Base-by-base conservation (phyloP, 2,113 vertebrate genomes). In the Hippocampus barbouri region DNA sequence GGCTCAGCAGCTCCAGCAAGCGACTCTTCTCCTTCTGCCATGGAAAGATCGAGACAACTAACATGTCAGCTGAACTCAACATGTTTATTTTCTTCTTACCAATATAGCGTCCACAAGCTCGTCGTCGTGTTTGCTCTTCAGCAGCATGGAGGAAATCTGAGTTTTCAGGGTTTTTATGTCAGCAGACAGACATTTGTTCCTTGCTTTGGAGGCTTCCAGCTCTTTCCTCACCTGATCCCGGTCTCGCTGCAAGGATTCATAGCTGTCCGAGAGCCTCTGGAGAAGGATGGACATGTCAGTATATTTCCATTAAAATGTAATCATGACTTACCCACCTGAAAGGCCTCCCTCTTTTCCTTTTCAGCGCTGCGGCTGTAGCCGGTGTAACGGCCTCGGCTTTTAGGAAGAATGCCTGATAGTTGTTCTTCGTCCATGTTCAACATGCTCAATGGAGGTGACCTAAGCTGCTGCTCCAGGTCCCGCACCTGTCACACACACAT, bases 41-140 rank as follows among this genome's bases (percentile, higher is more conserved):
- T 56, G 66, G 3, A n/a, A 60, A 15, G 6, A 68, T 34, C 25
- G 5, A 61, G 59, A 34, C 5, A 7, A 61, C 2, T 15, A 34
- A 11, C 15, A 3, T 16, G 14, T 59, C 23, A 5, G 57, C 9
- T 61, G 15, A 34, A 9, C 2, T 61, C 7, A 8, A 34, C 16
- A 20, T 16, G 8, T 14, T 43, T 40, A 43, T 38, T 14, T 43
- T 40, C 40, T 38, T 25, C 86, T 89, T 79, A 99, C 97, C 95
- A 97, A 78, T 64, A 98, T 86, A 27, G 93, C 91, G 0, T 94
- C 92, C 21, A 98, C 88, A 15, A 98, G 91, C 72, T 98, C 96
- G 5, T 97, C 89, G 0, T 98, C 95, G 0, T 96, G 96, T 69
- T 92, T 93, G 2, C 94, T 94, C 74, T 98, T 98, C 67, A 96